Conservation (phyloP, 2,113 vertebrate genomes). For the Xiphias gladius region DNA sequence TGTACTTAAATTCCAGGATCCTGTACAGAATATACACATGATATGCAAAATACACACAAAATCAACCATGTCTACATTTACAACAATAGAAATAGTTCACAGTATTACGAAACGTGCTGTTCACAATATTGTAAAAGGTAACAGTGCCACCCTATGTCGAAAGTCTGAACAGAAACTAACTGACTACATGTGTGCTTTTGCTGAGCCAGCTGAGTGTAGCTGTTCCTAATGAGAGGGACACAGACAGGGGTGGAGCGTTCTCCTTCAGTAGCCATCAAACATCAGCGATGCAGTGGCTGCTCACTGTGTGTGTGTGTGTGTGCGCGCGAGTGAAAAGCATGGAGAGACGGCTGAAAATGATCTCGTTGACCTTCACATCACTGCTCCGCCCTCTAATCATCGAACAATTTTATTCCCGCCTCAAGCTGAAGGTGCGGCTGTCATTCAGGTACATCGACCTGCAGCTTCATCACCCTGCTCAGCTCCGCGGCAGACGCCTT, state of each 20-base stretch:
- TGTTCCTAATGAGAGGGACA: neutral
- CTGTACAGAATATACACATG: neutral
- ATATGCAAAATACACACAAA: constrained; percentile 3
- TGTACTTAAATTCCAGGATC: neutral
- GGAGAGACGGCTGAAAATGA: neutral
- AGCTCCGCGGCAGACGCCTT: too few relatives aligned
- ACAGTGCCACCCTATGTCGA: constrained; percentile 51
- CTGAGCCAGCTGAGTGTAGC: neutral
- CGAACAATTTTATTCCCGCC: neutral
- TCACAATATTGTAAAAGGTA: neutral
- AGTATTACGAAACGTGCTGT: neutral
- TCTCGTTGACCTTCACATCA: constrained; percentile 17
- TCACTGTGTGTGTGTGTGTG: neutral
- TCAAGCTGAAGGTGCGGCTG: neutral
- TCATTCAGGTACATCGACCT: neutral
- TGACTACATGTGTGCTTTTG: neutral
- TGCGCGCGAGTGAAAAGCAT: neutral
- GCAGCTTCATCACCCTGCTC: neutral
- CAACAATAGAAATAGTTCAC: neutral
- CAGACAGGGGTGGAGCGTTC: neutral
- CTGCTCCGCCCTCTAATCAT: constrained; percentile 4
- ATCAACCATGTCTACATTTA: neutral
- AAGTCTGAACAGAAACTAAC: neutral
- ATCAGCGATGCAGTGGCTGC: neutral
- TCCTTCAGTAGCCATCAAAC: neutral